Evolutionary conservation across 1,140 invertebrate species (phyloP).

Genomic region (Drosophila kanapiae): DNA sequence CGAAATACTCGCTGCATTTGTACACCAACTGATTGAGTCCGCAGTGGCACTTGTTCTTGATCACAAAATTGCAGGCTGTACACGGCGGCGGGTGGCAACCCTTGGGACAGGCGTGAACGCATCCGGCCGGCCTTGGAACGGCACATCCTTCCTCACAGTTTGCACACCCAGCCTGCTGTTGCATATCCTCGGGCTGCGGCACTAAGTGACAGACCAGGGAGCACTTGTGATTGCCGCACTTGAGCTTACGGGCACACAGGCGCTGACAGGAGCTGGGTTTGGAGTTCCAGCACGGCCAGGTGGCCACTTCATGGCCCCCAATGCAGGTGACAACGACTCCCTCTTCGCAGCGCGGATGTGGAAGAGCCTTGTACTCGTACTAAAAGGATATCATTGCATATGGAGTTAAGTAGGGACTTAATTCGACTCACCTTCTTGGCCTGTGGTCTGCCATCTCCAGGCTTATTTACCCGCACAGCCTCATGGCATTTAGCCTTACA

Average conservation of each 20-base stretch:
- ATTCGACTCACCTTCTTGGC: constrained; percentile 44
- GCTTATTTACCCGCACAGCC: constrained; percentile 88
- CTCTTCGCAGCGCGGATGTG: constrained; percentile 90
- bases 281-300: constrained; percentile 91
- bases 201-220: constrained; percentile 90
- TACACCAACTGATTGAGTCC: constrained; percentile 90
- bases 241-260: constrained; percentile 61
- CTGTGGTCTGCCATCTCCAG: constrained; percentile 24
- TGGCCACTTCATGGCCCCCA: constrained; percentile 92
- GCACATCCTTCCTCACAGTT: constrained; percentile 90
- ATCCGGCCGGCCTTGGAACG: constrained; percentile 90
- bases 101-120: constrained; percentile 91
- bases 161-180: constrained; percentile 87
- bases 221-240: constrained; percentile 94
- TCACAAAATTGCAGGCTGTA: constrained; percentile 89
- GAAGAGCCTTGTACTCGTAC: constrained; percentile 89
- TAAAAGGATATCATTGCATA: constrained; percentile 13
- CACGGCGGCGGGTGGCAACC: constrained; percentile 91
- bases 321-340: constrained; percentile 91
- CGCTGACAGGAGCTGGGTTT: constrained; percentile 90
- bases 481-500: constrained; percentile 93
- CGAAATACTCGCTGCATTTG: constrained; percentile 89
- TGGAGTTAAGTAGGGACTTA: background rate
- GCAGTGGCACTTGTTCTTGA: constrained; percentile 93
- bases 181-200: constrained; percentile 81